Conservation (phyloP, 2,888 invertebrate genomes). For the Himalopsyche japonica region DNA sequence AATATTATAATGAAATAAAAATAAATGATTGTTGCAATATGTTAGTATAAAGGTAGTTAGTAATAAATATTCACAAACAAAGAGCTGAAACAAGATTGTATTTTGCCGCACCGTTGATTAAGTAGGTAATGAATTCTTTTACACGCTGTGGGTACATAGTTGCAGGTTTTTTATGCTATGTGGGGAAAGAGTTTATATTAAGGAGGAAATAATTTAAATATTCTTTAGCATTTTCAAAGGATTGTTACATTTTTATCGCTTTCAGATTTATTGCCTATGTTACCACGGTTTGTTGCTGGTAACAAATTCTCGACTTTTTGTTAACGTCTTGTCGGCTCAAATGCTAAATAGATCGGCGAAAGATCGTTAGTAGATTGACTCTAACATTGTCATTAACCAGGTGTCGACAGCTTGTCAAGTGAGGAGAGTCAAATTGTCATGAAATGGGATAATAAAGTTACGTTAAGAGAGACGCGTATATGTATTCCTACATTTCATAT, state of each 20-base stretch:
- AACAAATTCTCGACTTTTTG: background rate
- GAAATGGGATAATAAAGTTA: too few relatives aligned
- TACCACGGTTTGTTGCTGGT: background rate
- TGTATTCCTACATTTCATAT: too few relatives aligned
- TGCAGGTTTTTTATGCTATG: background rate
- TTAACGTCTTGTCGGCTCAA: background rate
- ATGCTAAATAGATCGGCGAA: too few relatives aligned
- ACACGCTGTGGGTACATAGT: background rate
- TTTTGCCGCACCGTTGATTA: constrained; percentile 26
- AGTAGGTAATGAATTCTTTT: constrained; percentile 19
- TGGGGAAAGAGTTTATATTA: background rate
- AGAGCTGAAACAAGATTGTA: constrained; percentile 18
- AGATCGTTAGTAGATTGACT: too few relatives aligned
- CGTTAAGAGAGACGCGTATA: too few relatives aligned
- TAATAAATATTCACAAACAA: constrained; percentile 30
- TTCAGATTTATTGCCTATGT: background rate
- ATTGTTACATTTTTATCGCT: background rate
- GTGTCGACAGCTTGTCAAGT: too few relatives aligned
- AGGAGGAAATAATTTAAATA: background rate
- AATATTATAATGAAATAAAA: background rate
- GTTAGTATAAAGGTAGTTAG: background rate
- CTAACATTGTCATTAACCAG: too few relatives aligned
- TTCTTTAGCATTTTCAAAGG: background rate
- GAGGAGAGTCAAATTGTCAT: too few relatives aligned
- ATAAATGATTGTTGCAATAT: constrained; percentile 4